These are phyloP conservation scores for Characodon lateralis DNA, from an alignment of 2,797 vertebrate genomes.

Conservation along the genomic window DNA sequence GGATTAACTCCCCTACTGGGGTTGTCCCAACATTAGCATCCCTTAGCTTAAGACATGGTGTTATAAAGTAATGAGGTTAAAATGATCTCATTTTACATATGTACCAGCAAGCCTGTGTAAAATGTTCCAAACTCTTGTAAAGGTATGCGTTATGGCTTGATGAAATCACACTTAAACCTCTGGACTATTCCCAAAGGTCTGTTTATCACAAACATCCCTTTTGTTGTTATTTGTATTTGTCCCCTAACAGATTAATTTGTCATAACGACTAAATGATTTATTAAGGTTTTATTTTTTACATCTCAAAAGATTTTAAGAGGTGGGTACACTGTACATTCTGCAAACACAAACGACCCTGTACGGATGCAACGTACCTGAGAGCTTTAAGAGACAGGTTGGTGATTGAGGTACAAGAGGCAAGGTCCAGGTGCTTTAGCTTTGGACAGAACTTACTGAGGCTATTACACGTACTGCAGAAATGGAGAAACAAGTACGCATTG, in stretches of 20 bases:
- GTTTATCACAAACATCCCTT: not conserved
- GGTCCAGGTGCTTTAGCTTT: conserved; percentile 95
- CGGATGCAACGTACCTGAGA: conserved; percentile 84
- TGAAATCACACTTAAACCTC: not conserved
- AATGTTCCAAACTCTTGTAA: not conserved
- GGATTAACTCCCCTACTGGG: not conserved
- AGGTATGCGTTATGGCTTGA: not conserved
- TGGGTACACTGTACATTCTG: not conserved
- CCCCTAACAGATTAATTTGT: not conserved
- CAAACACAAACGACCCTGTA: too few relatives aligned
- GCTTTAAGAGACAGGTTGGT: conserved; percentile 98
- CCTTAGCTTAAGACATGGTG: too few relatives aligned
- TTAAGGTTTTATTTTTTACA: not conserved
- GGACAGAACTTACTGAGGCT: conserved; percentile 99
- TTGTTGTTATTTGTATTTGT: not conserved
- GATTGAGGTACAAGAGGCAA: conserved; percentile 97
- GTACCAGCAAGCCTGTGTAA: not conserved
- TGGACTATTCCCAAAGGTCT: not conserved
- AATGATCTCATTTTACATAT: too few relatives aligned
- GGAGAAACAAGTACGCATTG: conserved; percentile 14
- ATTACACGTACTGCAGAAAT: conserved; percentile 88
- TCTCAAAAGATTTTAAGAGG: not conserved
- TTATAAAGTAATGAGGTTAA: too few relatives aligned
- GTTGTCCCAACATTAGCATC: too few relatives aligned
- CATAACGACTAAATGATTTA: not conserved